Conservation (phyloP, 2,797 vertebrate species). For the Coracias cyanogaster region DNA sequence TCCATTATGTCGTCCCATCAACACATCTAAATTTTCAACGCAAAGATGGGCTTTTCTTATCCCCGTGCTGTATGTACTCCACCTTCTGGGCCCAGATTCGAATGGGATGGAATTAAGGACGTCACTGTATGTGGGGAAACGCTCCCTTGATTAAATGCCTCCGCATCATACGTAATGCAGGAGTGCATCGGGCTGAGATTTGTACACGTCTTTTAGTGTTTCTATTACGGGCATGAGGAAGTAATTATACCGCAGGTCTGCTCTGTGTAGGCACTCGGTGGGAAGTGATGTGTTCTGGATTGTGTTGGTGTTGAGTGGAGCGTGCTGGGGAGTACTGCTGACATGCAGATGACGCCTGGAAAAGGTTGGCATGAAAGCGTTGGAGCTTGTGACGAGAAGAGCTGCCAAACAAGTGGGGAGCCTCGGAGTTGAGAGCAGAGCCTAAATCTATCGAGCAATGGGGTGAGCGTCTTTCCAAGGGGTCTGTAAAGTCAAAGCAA, state of each 20-base stretch:
- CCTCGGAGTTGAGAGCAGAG: not conserved
- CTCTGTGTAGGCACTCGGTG: conserved; percentile 25
- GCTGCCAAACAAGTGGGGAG: conserved; percentile 15
- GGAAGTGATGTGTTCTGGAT: conserved; percentile 39
- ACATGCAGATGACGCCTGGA: conserved; percentile 25
- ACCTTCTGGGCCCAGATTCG: not conserved
- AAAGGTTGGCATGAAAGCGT: conserved; percentile 13
- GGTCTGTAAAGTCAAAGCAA: not conserved
- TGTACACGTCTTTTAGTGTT: not conserved
- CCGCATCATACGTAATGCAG: not conserved
- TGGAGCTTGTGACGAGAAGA: conserved; percentile 21
- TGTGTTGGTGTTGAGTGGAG: conserved; percentile 9
- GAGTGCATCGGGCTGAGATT: not conserved
- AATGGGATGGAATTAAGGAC: not conserved
- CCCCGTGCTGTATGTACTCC: accelerated
- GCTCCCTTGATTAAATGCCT: not conserved
- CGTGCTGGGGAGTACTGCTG: not conserved
- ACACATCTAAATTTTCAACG: accelerated
- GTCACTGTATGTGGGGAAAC: not conserved
- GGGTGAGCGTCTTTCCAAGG: not conserved
- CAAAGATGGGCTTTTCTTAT: not conserved
- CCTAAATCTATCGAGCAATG: not conserved
- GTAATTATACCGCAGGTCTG: conserved; percentile 23
- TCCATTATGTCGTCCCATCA: accelerated
- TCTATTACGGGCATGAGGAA: not conserved